These are phyloP conservation scores for Pan troglodytes DNA, from an alignment of 2,113 vertebrate genomes.

Conservation along the genomic window NHGRI_mPanTro3-v2.1_pri NC_072408.2:34718501-34719000, in stretches of 20 bases:
- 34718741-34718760: background rate
- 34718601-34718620: background rate
- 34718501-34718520: background rate
- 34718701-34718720: background rate
- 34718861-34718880: background rate
- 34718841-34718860: background rate
- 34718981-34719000: background rate
- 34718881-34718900: background rate
- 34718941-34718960: background rate
- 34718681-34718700: background rate
- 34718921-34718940: background rate
- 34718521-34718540: background rate
- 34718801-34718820: background rate
- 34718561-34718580: background rate
- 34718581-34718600: background rate
- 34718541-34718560: background rate
- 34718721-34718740: background rate
- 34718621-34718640: background rate
- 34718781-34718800: background rate
- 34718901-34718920: background rate
- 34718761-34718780: background rate
- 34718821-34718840: background rate
- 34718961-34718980: background rate
- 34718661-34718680: background rate
- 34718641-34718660: background rate